Evolutionary conservation across 2,113 vertebrate genomes (phyloP).

Genomic region (Bagarius yarrelli): DNA sequence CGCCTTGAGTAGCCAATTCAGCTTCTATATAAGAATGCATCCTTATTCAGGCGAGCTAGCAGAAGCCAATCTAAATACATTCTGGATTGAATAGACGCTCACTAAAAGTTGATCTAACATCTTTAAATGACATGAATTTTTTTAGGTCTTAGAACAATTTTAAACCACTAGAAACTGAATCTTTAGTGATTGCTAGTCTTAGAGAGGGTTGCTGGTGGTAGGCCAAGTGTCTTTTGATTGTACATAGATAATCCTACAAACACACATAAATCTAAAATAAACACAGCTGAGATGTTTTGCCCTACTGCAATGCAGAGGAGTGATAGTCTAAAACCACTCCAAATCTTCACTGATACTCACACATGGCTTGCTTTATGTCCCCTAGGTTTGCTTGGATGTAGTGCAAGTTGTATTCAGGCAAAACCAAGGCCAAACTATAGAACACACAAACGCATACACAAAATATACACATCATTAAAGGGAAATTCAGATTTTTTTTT

Average conservation of each 20-base stretch:
- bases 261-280: conserved; percentile 1
- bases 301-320: neutral
- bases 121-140: neutral
- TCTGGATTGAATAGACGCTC: neutral
- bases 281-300: neutral
- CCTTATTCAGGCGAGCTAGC: neutral
- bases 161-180: neutral
- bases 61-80: neutral
- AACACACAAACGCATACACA: conserved; percentile 62
- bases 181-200: neutral
- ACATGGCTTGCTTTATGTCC: conserved; percentile 86
- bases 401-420: conserved; percentile 96
- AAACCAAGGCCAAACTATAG: conserved; percentile 90
- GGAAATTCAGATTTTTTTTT: conserved; percentile 32
- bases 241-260: neutral
- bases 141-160: neutral
- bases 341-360: conserved; percentile 78
- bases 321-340: neutral
- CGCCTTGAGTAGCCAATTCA: neutral
- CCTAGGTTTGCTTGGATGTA: conserved; percentile 95
- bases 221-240: neutral
- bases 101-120: neutral
- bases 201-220: neutral
- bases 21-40: neutral
- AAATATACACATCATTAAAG: conserved; percentile 23